Conservation (phyloP, 2,113 vertebrate genomes). For the Meleagris gallopavo region DNA sequence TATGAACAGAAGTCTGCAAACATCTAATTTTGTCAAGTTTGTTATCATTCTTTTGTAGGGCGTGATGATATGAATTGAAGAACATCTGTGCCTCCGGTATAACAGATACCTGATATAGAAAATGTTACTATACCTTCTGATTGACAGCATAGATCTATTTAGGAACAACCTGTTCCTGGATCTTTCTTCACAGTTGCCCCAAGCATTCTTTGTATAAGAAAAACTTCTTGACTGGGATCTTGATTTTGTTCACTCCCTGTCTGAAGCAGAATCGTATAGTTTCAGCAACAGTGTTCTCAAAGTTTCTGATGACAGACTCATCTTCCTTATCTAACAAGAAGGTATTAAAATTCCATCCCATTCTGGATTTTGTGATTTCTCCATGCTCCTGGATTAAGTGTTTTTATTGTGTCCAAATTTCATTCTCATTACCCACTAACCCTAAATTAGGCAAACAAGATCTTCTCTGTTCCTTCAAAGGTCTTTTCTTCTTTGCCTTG, state of each 20-base stretch:
- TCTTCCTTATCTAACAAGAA: neutral
- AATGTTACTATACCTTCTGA: neutral
- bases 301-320: neutral
- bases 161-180: neutral
- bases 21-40: neutral
- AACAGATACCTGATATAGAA: neutral
- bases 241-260: neutral
- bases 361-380: neutral
- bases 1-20: neutral
- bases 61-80: neutral
- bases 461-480: neutral
- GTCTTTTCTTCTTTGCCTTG: neutral
- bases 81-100: neutral
- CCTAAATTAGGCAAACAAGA: neutral
- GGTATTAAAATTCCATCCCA: neutral
- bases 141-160: neutral
- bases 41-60: neutral
- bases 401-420: neutral
- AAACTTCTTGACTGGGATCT: neutral
- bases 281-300: neutral
- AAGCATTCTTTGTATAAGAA: neutral
- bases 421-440: neutral
- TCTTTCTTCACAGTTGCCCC: neutral
- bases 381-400: neutral
- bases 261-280: neutral